phyloP scores from a whole-genome alignment of 2,888 invertebrate genomes.

The Ariolimax columbianus region DNA sequence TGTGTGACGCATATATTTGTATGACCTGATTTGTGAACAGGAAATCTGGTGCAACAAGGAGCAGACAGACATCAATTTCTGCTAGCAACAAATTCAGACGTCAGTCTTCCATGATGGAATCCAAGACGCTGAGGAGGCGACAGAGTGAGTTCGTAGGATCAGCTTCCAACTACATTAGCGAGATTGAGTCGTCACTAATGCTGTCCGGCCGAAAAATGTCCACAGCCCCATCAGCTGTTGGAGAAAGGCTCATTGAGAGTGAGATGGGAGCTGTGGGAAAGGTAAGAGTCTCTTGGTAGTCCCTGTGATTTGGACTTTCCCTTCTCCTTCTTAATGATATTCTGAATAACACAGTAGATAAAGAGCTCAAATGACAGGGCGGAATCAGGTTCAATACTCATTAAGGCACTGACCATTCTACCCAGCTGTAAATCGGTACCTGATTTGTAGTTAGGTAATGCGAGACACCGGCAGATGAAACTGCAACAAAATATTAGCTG shows the following conservation, averaged over 20 bases:
- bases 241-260: conserved; percentile 11
- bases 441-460: no score
- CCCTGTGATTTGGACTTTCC: no score
- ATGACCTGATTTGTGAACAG: background rate
- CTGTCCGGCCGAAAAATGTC: background rate
- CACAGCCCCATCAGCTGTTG: background rate
- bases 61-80: background rate
- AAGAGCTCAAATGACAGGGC: no score
- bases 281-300: no score
- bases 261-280: conserved; percentile 30
- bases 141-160: conserved; percentile 11
- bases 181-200: conserved; percentile 26
- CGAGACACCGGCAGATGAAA: no score
- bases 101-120: background rate
- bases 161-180: conserved; percentile 20
- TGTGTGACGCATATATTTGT: background rate
- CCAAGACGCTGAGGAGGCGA: background rate
- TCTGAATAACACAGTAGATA: no score
- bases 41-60: background rate
- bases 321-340: no score
- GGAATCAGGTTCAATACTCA: no score
- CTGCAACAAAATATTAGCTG: no score
- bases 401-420: no score
- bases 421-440: no score
- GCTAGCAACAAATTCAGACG: background rate